phyloP scores from a whole-genome alignment of 1,140 invertebrate genomes.

The Coptotermes formosanus region DNA sequence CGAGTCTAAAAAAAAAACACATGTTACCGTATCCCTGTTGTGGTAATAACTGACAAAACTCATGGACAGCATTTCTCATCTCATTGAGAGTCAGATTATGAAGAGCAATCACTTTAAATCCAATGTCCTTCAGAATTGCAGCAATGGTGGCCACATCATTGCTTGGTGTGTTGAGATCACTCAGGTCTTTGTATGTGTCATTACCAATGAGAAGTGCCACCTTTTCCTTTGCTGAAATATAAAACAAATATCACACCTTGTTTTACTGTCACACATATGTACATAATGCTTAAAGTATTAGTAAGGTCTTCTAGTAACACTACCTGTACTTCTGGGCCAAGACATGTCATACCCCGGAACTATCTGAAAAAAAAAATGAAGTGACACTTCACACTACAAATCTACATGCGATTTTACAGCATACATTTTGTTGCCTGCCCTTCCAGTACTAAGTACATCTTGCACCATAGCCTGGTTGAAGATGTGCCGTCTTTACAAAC shows the following conservation, averaged over 20 bases:
- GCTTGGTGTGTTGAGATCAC: constrained; percentile 42
- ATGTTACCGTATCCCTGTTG: constrained; percentile 45
- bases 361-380: too few relatives aligned
- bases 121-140: constrained; percentile 43
- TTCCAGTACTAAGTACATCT: too few relatives aligned
- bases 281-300: too few relatives aligned
- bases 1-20: neutral
- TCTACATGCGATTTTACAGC: too few relatives aligned
- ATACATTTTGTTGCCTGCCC: too few relatives aligned
- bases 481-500: too few relatives aligned
- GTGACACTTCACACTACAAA: neutral
- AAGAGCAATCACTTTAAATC: constrained; percentile 46
- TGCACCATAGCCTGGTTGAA: too few relatives aligned
- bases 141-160: constrained; percentile 45
- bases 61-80: constrained; percentile 44
- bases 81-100: constrained; percentile 42
- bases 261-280: too few relatives aligned
- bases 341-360: neutral
- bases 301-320: too few relatives aligned
- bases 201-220: constrained; percentile 47
- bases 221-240: constrained; percentile 44
- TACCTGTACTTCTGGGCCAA: neutral
- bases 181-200: constrained; percentile 42
- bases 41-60: constrained; percentile 41
- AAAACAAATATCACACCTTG: neutral